phyloP scores from a whole-genome alignment of 2,797 vertebrate species.

The Sphenopsis melanotis region DNA sequence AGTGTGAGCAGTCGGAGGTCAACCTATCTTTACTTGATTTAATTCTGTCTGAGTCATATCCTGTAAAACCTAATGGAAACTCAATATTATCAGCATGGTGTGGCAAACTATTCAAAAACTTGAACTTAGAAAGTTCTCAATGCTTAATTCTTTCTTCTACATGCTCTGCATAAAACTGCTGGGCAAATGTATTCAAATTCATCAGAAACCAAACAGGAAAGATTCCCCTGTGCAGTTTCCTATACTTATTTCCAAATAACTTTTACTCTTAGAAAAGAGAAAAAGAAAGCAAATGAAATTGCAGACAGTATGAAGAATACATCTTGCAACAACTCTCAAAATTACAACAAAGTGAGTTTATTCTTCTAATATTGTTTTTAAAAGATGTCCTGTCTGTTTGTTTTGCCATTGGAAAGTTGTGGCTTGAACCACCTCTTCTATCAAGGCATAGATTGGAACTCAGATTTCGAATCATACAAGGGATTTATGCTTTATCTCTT shows the following conservation, averaged over 20 bases:
- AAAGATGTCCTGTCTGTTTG: neutral
- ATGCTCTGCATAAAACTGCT: neutral
- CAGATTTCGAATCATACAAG: neutral
- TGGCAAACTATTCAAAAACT: conserved; percentile 25
- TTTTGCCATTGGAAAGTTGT: neutral
- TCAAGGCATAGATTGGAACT: neutral
- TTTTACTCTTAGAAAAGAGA: neutral
- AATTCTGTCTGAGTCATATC: conserved; percentile 39
- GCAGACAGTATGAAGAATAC: neutral
- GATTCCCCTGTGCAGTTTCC: neutral
- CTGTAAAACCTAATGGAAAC: conserved; percentile 52
- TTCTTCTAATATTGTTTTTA: neutral
- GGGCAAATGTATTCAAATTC: neutral
- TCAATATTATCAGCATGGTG: conserved; percentile 45
- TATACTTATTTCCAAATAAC: neutral
- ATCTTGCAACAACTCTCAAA: neutral
- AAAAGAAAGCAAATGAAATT: neutral
- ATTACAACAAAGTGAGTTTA: neutral
- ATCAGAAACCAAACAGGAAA: neutral
- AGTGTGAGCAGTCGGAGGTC: conserved; percentile 7
- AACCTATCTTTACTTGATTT: conserved; percentile 35
- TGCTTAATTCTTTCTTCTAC: neutral
- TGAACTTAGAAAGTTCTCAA: neutral
- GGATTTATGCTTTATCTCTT: neutral
- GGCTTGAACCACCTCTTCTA: neutral